These are phyloP conservation scores for Drosophila auraria DNA, from an alignment of 1,140 invertebrate species.

Conservation along the genomic window DNA sequence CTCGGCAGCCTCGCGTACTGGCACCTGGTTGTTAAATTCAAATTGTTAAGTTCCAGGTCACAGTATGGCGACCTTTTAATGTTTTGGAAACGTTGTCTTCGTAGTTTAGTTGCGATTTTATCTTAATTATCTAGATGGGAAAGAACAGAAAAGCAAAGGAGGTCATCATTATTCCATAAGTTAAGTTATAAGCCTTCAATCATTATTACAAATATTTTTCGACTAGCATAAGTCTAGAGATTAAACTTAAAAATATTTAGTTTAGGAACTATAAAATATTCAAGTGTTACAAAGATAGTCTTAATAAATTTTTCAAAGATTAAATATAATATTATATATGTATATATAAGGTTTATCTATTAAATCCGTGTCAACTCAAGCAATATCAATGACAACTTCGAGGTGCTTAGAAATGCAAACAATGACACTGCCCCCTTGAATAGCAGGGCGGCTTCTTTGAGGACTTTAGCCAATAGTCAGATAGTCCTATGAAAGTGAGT, in stretches of 20 bases:
- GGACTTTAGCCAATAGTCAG: neutral
- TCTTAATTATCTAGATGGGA: neutral
- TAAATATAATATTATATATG: neutral
- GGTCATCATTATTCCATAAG: neutral
- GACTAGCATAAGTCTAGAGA: neutral
- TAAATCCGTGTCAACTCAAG: neutral
- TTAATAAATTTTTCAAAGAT: too few species aligned
- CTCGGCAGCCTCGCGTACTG: constrained; percentile 34
- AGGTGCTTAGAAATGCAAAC: neutral
- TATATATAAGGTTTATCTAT: neutral
- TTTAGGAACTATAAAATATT: too few species aligned
- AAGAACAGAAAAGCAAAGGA: neutral
- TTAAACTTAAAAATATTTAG: neutral
- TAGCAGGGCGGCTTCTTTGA: neutral
- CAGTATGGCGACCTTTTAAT: constrained; percentile 28
- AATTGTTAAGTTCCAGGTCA: constrained; percentile 1
- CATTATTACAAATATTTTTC: neutral
- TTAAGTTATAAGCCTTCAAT: neutral
- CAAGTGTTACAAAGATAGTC: too few species aligned
- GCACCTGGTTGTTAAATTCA: constrained; percentile 38
- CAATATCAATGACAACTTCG: neutral
- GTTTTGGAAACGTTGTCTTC: constrained; percentile 9
- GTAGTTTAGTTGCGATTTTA: neutral
- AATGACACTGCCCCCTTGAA: neutral
- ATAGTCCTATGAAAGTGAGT: neutral